These are phyloP conservation scores for Cydia amplana DNA, from an alignment of 1,140 invertebrate species.

Conservation along the genomic window DNA sequence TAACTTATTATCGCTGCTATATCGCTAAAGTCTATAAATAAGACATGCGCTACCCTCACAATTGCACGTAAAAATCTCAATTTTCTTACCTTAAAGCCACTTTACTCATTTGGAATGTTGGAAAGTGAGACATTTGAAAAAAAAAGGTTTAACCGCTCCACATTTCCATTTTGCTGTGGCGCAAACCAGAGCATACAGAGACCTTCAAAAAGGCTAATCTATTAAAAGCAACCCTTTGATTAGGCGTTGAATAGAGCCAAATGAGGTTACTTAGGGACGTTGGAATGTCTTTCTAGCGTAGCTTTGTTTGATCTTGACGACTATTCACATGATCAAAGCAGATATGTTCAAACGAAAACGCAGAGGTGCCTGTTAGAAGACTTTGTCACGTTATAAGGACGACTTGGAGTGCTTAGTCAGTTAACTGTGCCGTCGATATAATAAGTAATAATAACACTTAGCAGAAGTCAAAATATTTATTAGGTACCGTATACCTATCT, in stretches of 20 bases:
- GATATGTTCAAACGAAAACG: not conserved
- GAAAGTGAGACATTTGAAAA: not conserved
- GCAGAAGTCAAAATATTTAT: too few relatives aligned
- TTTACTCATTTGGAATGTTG: not conserved
- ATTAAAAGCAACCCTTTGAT: conserved; percentile 43
- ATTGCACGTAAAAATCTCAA: too few relatives aligned
- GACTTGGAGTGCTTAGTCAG: too few relatives aligned
- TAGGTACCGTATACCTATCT: too few relatives aligned
- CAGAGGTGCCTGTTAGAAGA: not conserved
- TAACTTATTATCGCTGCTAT: too few relatives aligned
- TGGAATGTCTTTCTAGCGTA: not conserved
- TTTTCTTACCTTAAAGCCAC: not conserved
- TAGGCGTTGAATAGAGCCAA: conserved; percentile 40
- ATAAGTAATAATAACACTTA: too few relatives aligned
- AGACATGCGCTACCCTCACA: too few relatives aligned
- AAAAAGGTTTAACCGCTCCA: not conserved
- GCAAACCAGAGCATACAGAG: not conserved
- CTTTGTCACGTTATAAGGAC: too few relatives aligned
- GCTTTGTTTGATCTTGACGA: not conserved
- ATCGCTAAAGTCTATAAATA: too few relatives aligned
- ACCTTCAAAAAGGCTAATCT: conserved; percentile 43
- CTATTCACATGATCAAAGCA: not conserved
- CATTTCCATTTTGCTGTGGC: not conserved
- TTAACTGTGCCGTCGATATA: too few relatives aligned
- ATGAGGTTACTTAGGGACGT: conserved; percentile 37